Evolutionary conservation across 1,140 invertebrate genomes (phyloP), one percentile per base, ranked within the genome.

Genomic region (Drosophila bipectinata): DNA sequence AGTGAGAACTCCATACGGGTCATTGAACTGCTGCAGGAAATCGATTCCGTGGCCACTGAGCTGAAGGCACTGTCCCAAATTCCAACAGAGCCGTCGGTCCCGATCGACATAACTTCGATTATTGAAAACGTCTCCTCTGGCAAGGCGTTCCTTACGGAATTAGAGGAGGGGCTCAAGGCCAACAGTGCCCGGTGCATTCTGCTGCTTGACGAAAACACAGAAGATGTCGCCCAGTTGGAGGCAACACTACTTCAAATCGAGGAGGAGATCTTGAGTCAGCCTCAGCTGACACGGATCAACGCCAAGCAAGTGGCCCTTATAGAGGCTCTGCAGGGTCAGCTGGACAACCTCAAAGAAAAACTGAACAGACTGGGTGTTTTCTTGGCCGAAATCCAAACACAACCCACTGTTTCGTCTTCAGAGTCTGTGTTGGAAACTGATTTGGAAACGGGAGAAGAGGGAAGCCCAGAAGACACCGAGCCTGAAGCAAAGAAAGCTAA

Each of bases 1-100:
- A 90, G 73, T 47, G 90, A 91, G 26, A 63, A 21, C 4, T 51
- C 54, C 8, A 69, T 91, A 48, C 64, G 89, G 6, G 83, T 90
- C 7, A 91, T 91, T 32, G 88, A 91, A 55, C 30, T 91, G 0
- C 26, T 91, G 1, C 90, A 91, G 26, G 90, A 91, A 69, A 77
- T 91, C 6, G 90, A 91, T 61, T 53, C 62, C n/a, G 77, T 91
- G 49, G 74, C 75, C 4, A 66, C 63, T 0, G 87, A 91, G 37
- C 32, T 91, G 1, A 90, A 68, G 18, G 54, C 51, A 6, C 30
- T 91, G 2, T 34, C 49, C 1, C 8, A 32, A 6, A 37, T 74
- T 26, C 10, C 68, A 0, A 34, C 15, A 8, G 61, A 64, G n/a
- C 9, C 57, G 0, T 69, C 48, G 0, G 49, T 61, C 9, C 71